A percentile compares a stretch with the other conserved stretches of the same genome.
Conservation (phyloP, 1,140 invertebrate genomes). For the Kradibia gibbosae region DNA sequence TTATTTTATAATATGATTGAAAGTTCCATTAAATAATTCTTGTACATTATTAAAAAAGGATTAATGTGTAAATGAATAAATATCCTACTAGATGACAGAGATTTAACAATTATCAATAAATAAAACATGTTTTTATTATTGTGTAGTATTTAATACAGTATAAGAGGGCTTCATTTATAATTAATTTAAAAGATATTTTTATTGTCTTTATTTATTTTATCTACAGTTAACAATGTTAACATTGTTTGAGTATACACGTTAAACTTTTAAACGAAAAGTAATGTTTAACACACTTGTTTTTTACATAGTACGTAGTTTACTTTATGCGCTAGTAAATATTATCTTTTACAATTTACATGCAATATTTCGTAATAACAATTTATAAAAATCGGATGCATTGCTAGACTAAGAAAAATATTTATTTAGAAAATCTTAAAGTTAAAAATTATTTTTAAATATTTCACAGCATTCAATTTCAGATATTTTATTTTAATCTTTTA, state of each 20-base stretch:
- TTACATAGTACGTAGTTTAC: conserved; percentile 22
- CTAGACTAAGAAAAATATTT: conserved; percentile 31
- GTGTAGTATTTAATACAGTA: conserved; percentile 33
- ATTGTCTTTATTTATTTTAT: conserved; percentile 51
- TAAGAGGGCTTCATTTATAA: conserved; percentile 4
- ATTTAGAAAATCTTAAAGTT: conserved; percentile 28
- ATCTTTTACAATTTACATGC: conserved; percentile 31
- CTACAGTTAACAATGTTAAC: conserved; percentile 45
- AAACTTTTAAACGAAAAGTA: conserved; percentile 39
- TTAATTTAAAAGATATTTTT: conserved; percentile 20
- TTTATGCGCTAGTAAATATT: conserved; percentile 22
- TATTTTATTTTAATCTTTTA: conserved; percentile 28
- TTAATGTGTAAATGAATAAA: not conserved
- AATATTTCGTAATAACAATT: conserved; percentile 27
- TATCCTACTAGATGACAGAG: not conserved
- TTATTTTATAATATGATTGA: not conserved
- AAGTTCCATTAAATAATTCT: not conserved
- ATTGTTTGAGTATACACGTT: conserved; percentile 48
- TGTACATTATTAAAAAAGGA: conserved; percentile 5
- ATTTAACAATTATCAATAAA: not conserved
- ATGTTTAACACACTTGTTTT: conserved; percentile 18
- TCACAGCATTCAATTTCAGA: conserved; percentile 33
- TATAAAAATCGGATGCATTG: conserved; percentile 16
- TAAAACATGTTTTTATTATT: conserved; percentile 30
- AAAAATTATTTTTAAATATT: conserved; percentile 38